These are phyloP conservation scores for Mactromeris polynyma DNA, from an alignment of 2,888 invertebrate species.

Conservation along the genomic window DNA sequence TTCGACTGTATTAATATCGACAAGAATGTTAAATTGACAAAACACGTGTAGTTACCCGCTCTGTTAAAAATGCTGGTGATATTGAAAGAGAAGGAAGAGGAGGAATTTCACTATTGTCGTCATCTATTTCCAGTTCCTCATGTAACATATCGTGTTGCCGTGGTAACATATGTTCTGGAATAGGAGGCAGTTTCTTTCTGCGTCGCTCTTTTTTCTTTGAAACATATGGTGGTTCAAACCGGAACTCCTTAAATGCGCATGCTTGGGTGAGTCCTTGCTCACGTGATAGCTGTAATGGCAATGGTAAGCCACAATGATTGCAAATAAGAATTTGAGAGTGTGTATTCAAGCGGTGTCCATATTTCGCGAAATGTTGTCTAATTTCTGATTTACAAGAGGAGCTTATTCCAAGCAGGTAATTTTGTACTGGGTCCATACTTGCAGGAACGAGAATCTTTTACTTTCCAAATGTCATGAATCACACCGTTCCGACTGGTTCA, in stretches of 20 bases:
- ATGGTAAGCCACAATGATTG: slow-evolving; percentile 54
- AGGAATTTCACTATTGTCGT: slow-evolving; percentile 41
- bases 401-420: slow-evolving; percentile 16
- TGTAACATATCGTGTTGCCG: slow-evolving; percentile 64
- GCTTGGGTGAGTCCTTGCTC: slow-evolving; percentile 58
- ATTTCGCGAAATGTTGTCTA: slow-evolving; percentile 19
- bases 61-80: slow-evolving; percentile 63
- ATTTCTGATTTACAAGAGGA: slow-evolving; percentile 15
- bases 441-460: background rate
- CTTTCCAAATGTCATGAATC: too few species aligned
- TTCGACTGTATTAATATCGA: too few species aligned
- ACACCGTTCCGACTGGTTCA: too few species aligned
- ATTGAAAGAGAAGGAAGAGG: slow-evolving; percentile 56
- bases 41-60: slow-evolving; percentile 42
- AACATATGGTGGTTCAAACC: slow-evolving; percentile 68
- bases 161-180: slow-evolving; percentile 67
- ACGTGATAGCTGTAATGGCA: slow-evolving; percentile 65
- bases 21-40: background rate
- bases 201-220: slow-evolving; percentile 49
- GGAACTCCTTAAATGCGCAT: slow-evolving; percentile 69
- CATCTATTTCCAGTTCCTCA: slow-evolving; percentile 46
- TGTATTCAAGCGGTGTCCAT: slow-evolving; percentile 40
- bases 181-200: slow-evolving; percentile 62
- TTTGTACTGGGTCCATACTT: background rate
- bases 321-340: slow-evolving; percentile 34